Evolutionary conservation across 2,113 vertebrate genomes (phyloP).

Genomic region (Boleophthalmus pectinirostris): DNA sequence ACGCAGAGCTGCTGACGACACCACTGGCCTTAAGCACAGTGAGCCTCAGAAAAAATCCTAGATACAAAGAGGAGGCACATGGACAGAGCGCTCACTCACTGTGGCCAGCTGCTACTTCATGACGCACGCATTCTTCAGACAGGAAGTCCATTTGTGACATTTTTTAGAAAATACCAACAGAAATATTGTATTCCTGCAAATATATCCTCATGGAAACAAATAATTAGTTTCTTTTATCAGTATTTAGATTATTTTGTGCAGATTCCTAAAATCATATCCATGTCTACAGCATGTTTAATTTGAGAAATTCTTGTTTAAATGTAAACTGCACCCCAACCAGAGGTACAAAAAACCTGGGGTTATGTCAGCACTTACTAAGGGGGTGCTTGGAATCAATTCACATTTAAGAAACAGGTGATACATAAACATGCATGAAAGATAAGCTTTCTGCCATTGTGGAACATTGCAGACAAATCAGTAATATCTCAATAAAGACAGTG

Average conservation of each 20-base stretch:
- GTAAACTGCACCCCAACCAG: too few relatives aligned
- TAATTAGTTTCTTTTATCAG: not conserved
- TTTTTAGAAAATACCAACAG: not conserved
- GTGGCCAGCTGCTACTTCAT: conserved; percentile 10
- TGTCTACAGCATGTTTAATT: too few relatives aligned
- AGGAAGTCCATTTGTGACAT: not conserved
- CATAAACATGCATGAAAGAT: too few relatives aligned
- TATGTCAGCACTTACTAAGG: too few relatives aligned
- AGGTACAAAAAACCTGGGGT: too few relatives aligned
- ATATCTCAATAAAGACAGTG: too few relatives aligned
- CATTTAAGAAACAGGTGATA: too few relatives aligned
- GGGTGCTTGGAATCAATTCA: too few relatives aligned
- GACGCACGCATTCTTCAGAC: not conserved
- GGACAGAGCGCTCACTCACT: conserved; percentile 14
- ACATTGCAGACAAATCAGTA: too few relatives aligned
- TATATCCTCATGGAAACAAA: not conserved
- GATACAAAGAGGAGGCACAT: conserved; percentile 22
- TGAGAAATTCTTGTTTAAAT: too few relatives aligned
- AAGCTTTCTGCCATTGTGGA: too few relatives aligned
- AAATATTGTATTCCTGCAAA: not conserved
- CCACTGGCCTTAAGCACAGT: conserved; percentile 21
- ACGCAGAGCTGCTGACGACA: conserved; percentile 27
- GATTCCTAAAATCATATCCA: too few relatives aligned
- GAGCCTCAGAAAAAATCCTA: conserved; percentile 7
- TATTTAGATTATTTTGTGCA: not conserved